A percentile compares a stretch with the other conserved stretches of the same genome.
Evolutionary conservation across 2,888 invertebrate species (phyloP).

Genomic region (Opisthograptis luteolata): DNA sequence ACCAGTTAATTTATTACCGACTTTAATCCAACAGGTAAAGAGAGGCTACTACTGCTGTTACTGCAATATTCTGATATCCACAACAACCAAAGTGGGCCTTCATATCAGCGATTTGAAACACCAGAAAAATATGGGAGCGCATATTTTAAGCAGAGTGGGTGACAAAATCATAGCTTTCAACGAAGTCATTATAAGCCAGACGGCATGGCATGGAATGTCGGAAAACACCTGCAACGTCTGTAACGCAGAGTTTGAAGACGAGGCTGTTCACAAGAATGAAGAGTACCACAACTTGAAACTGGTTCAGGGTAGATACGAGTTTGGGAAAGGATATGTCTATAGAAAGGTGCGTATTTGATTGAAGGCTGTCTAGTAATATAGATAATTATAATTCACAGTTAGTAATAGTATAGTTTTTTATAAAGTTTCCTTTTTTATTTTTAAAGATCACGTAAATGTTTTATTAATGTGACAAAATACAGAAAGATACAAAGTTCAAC

Average conservation of each 20-base stretch:
- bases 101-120: constrained; percentile 24
- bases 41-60: constrained; percentile 35
- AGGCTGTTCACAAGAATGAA: constrained; percentile 44
- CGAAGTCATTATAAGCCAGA: constrained; percentile 40
- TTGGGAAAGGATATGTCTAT: constrained; percentile 46
- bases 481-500: too few relatives aligned
- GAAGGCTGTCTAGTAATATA: too few relatives aligned
- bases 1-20: too few relatives aligned
- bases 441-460: too few relatives aligned
- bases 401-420: too few relatives aligned
- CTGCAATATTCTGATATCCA: constrained; percentile 32
- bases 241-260: constrained; percentile 50
- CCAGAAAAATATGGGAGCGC: constrained; percentile 17
- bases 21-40: constrained; percentile 44
- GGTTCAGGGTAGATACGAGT: constrained; percentile 48
- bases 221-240: constrained; percentile 57
- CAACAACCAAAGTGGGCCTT: constrained; percentile 31
- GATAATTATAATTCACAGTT: too few relatives aligned
- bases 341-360: constrained; percentile 50
- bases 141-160: constrained; percentile 11
- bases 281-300: constrained; percentile 52
- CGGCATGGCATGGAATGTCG: constrained; percentile 56
- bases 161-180: constrained; percentile 23
- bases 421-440: too few relatives aligned
- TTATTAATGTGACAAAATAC: too few relatives aligned